Evolutionary conservation across 2,888 invertebrate genomes (phyloP).

Genomic region (Aleiodes leptofemur): DNA sequence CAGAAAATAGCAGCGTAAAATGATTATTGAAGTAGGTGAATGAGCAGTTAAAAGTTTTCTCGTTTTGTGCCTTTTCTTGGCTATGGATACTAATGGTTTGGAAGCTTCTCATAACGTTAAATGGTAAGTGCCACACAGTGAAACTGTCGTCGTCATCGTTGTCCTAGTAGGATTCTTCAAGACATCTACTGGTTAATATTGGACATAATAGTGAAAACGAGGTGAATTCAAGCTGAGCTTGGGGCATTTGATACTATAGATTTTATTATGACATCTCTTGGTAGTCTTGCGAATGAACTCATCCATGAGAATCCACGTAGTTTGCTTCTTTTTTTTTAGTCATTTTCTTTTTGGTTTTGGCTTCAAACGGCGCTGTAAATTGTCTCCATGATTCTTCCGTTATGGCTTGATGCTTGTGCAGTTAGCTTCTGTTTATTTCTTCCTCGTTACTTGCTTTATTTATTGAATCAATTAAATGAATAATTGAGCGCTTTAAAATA

Average conservation of each 20-base stretch:
- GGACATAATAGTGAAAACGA: constrained; percentile 33
- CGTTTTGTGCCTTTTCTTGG: constrained; percentile 11
- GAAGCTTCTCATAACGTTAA: constrained; percentile 37
- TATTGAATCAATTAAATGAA: too few relatives aligned
- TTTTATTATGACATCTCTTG: constrained; percentile 26
- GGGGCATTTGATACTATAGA: constrained; percentile 9
- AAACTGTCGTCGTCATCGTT: constrained; percentile 43
- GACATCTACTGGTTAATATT: constrained; percentile 32
- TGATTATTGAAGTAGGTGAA: constrained; percentile 36
- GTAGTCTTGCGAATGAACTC: constrained; percentile 16
- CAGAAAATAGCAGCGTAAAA: not conserved
- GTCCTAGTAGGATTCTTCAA: constrained; percentile 22
- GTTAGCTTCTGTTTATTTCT: not conserved
- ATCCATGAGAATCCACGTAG: constrained; percentile 11
- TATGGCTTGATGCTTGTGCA: not conserved
- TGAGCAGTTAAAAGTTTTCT: constrained; percentile 7
- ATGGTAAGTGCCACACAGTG: constrained; percentile 40
- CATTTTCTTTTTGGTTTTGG: not conserved
- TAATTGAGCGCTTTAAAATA: too few relatives aligned
- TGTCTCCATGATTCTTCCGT: not conserved
- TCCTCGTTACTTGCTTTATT: too few relatives aligned
- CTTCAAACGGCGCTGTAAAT: not conserved
- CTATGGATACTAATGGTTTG: constrained; percentile 7
- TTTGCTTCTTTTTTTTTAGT: not conserved
- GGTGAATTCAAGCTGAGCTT: constrained; percentile 33